phyloP scores from a whole-genome alignment of 2,888 invertebrate genomes.

The Sympetrum striolatum region DNA sequence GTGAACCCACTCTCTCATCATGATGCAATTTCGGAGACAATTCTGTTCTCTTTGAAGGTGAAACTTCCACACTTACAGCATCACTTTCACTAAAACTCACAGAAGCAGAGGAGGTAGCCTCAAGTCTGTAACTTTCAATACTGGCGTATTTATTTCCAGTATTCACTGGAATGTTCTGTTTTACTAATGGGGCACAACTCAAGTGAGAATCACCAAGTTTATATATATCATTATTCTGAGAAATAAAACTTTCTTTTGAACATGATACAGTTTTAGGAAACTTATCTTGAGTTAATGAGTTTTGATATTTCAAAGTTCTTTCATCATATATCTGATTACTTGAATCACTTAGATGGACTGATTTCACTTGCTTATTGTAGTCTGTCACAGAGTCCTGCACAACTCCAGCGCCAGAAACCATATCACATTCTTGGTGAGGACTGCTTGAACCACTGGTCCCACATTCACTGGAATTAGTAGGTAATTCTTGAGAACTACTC shows the following conservation, averaged over 20 bases:
- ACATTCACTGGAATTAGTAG: not conserved
- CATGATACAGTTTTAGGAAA: not conserved
- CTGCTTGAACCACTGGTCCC: constrained; percentile 22
- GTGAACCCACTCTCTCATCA: not conserved
- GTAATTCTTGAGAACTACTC: not conserved
- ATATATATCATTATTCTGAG: not conserved
- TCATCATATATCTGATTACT: not conserved
- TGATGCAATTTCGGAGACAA: not conserved
- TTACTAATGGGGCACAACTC: not conserved
- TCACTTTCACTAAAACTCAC: not conserved
- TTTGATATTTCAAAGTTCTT: not conserved
- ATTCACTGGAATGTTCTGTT: not conserved
- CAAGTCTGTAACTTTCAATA: not conserved
- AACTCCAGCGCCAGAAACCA: not conserved
- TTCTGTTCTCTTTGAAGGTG: not conserved
- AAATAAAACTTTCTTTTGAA: not conserved
- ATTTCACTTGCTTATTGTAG: not conserved
- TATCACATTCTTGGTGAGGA: constrained; percentile 2
- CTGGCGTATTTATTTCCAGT: not conserved
- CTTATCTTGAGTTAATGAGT: not conserved
- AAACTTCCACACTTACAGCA: not conserved
- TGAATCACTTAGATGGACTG: not conserved
- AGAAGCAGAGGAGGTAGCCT: not conserved
- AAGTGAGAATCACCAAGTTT: constrained; percentile 3
- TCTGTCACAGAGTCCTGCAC: not conserved